Base-by-base conservation (phyloP, 64 coral and sea anemone species). In the Anthopleura sola region DNA sequence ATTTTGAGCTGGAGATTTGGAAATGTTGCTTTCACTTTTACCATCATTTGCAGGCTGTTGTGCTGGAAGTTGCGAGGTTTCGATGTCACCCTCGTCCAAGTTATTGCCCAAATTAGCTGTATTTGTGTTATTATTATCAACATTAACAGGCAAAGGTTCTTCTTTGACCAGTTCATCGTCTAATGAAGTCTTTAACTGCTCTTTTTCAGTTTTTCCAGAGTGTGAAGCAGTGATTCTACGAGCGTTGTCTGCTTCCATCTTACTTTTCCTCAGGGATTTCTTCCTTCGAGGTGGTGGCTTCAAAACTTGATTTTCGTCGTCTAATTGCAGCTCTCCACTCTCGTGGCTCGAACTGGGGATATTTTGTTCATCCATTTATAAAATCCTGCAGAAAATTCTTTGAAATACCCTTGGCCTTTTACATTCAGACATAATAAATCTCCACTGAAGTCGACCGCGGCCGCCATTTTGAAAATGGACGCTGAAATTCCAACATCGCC, bases 211-310 rank as follows among this genome's bases (percentile, higher is more conserved):
- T 44, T 79, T 79, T 5, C 2, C 37, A 79, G 37, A 79, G 31
- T 44, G 20, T 3, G 76, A 40, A 21, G 76, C 19, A 38, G 36
- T 17, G 17, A 44, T 71, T 71, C 23, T 71, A 36, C 36, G 76
- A 79, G 76, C 38, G 10, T 46, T 79, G 1, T 38, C 38, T 8
- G 76, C 76, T 7, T 79, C 76, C 36, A 48, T 44, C 14, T 79
- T 79, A 20, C 1, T 44, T 29, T 48, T 79, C 31, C 44, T 79
- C 38, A 79, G 47, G 17, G 76, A 79, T 48, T 79, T 79, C 38
- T 79, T 79, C 8, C 37, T 28, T 32, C 76, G 34, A 38, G 76
- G 76, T 23, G 76, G 76, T 44, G 76, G 76, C 39, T 48, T 79
- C 18, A 79, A n/a, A 11, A 79, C 76, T 48, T 48, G 6, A 21